A percentile compares a stretch with the other conserved stretches of the same genome.
phyloP scores from a whole-genome alignment of 2,888 invertebrate genomes.

The Osmoderma eremita region DNA sequence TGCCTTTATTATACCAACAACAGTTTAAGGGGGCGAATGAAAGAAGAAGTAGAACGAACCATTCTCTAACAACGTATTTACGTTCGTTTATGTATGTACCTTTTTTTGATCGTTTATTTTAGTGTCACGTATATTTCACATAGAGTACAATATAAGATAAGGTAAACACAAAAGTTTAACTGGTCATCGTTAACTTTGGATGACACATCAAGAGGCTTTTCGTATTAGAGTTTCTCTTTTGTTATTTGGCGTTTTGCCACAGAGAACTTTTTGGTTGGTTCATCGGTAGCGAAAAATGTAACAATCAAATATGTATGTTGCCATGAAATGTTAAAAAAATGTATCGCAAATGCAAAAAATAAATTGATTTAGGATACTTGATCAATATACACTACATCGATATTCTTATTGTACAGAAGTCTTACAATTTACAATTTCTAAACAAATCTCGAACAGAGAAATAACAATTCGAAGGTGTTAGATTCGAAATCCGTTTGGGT shows the following conservation, averaged over 20 bases:
- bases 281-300: no score
- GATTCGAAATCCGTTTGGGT: no score
- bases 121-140: constrained; percentile 23
- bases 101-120: constrained; percentile 32
- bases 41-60: constrained; percentile 22
- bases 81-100: constrained; percentile 19
- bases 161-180: constrained; percentile 27
- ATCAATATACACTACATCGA: no score
- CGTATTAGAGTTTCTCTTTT: constrained; percentile 28
- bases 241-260: neutral
- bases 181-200: constrained; percentile 31
- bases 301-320: no score
- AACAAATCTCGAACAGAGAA: no score
- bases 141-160: constrained; percentile 10
- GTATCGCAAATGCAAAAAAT: no score
- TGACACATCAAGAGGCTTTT: constrained; percentile 24
- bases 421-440: no score
- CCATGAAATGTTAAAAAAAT: no score
- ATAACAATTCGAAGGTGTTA: no score
- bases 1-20: constrained; percentile 35
- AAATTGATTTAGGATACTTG: no score
- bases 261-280: no score
- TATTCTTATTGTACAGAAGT: no score
- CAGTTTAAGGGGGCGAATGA: constrained; percentile 23
- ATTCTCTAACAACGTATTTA: constrained; percentile 30